phyloP scores from a whole-genome alignment of 2,797 vertebrate species.

The Pteropus rufus region DNA sequence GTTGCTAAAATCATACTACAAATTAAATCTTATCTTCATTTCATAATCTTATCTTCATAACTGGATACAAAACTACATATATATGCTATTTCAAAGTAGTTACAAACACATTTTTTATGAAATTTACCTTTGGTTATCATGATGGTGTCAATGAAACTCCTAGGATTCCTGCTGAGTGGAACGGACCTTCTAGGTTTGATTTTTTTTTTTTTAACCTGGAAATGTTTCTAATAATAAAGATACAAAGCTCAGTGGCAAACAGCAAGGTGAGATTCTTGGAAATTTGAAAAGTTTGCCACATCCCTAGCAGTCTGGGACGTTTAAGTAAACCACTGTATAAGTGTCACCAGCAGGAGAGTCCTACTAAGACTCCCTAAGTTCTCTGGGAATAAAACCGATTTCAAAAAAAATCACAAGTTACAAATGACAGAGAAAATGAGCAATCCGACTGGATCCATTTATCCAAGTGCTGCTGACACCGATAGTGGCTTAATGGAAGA shows the following conservation, averaged over 20 bases:
- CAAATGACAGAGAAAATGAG: not conserved
- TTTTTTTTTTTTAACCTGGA: not conserved
- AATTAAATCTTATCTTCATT: not conserved
- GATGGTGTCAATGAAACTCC: not conserved
- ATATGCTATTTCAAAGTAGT: not conserved
- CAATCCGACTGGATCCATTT: not conserved
- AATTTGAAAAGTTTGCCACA: not conserved
- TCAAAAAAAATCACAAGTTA: not conserved
- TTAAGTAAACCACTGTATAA: not conserved
- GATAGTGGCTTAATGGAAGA: not conserved
- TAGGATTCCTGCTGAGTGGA: not conserved
- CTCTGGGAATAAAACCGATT: not conserved
- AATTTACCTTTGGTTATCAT: not conserved
- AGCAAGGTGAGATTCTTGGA: not conserved
- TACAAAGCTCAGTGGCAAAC: rapidly evolving
- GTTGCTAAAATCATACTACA: not conserved
- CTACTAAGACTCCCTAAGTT: not conserved
- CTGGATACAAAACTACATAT: not conserved
- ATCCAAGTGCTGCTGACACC: not conserved
- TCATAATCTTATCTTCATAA: not conserved
- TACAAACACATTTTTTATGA: not conserved
- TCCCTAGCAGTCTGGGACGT: not conserved
- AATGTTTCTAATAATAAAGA: not conserved
- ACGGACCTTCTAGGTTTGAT: not conserved
- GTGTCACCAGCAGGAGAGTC: not conserved